Percentiles rank a stretch among this genome's conserved stretches.
Conservation (phyloP, 2,888 invertebrate species). For the Merodon equestris region DNA sequence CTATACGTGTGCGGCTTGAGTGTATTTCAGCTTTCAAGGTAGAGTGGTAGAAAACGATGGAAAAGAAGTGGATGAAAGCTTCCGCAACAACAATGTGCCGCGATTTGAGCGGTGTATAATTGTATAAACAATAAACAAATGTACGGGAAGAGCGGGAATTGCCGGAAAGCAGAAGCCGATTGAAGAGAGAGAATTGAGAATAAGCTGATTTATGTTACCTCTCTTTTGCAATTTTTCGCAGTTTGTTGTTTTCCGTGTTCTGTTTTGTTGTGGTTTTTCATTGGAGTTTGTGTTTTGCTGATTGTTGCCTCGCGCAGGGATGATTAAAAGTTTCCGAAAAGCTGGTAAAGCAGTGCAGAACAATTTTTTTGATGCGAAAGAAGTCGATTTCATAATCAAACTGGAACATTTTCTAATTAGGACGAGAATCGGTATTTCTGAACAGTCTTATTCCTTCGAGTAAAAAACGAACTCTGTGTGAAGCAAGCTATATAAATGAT, state of each 20-base stretch:
- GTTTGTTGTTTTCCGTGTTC: constrained; percentile 9
- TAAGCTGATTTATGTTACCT: constrained; percentile 9
- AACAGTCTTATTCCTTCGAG: too few relatives aligned
- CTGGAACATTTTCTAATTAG: too few relatives aligned
- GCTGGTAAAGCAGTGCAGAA: constrained; percentile 20
- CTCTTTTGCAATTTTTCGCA: background rate
- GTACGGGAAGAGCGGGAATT: constrained; percentile 2
- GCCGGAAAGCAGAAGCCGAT: constrained; percentile 9
- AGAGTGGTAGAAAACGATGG: background rate
- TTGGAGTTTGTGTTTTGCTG: constrained; percentile 24
- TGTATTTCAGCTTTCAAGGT: background rate
- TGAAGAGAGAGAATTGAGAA: constrained; percentile 13
- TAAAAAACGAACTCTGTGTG: too few relatives aligned
- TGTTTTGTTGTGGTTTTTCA: constrained; percentile 32
- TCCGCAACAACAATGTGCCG: constrained; percentile 9
- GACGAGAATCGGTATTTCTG: too few relatives aligned
- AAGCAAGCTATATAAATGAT: too few relatives aligned
- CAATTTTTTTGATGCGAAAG: too few relatives aligned
- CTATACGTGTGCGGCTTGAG: background rate
- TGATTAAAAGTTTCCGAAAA: constrained; percentile 3
- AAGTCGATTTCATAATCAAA: too few relatives aligned
- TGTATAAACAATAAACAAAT: constrained; percentile 54
- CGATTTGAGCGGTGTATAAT: too few relatives aligned
- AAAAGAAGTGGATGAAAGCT: constrained; percentile 33
- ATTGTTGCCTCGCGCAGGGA: constrained; percentile 3